These are phyloP conservation scores for Falcunculus frontatus DNA, from an alignment of 2,113 vertebrate genomes.

Conservation along the genomic window DNA sequence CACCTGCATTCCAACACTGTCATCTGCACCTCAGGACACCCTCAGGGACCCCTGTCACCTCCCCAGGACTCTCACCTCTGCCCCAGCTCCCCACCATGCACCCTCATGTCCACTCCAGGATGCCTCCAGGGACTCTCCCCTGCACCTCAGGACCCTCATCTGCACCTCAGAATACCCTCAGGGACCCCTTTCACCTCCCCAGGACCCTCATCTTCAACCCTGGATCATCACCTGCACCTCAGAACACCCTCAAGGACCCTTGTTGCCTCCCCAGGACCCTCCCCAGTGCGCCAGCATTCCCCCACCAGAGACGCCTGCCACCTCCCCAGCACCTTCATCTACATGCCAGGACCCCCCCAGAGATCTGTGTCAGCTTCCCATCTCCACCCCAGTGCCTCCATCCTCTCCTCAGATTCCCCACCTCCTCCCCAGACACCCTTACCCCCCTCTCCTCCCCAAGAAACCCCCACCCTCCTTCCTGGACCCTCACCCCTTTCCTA, in stretches of 20 bases:
- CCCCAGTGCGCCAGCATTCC: too few species aligned
- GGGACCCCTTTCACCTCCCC: not conserved
- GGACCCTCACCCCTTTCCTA: not conserved
- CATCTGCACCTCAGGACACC: not conserved
- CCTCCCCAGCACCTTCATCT: not conserved
- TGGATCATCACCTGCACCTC: not conserved
- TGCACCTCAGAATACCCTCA: not conserved
- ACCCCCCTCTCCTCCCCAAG: not conserved
- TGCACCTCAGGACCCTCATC: not conserved
- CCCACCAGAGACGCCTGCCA: not conserved
- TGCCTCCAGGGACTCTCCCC: not conserved
- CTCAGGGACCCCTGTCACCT: too few species aligned
- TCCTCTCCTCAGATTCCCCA: not conserved
- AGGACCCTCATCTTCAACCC: not conserved
- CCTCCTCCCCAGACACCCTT: not conserved
- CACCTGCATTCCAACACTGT: not conserved
- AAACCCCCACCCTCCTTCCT: not conserved
- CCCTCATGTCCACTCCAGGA: not conserved
- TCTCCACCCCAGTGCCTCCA: not conserved
- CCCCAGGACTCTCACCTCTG: not conserved
- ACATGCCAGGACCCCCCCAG: rapidly evolving
- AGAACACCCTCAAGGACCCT: not conserved
- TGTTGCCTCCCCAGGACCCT: not conserved
- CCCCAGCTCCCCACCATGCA: not conserved
- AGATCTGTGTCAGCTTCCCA: not conserved